Conservation (phyloP, 2,113 vertebrate species). For the Sylvietta virens region DNA sequence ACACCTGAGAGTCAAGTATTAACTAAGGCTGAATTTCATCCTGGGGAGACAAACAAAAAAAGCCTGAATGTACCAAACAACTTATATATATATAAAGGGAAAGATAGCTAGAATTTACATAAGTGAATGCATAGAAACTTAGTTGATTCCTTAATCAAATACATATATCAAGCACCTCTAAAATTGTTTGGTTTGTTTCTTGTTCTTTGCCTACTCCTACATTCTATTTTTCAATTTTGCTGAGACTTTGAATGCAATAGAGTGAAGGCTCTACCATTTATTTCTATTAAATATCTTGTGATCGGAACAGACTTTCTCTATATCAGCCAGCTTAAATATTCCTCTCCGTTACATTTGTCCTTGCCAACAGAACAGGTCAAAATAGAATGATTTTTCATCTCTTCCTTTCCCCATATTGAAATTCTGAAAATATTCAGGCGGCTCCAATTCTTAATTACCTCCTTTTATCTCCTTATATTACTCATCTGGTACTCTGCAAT, state of each 20-base stretch:
- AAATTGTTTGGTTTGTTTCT: neutral
- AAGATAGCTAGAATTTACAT: neutral
- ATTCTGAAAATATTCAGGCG: neutral
- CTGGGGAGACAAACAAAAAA: neutral
- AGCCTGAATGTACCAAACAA: neutral
- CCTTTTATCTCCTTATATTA: neutral
- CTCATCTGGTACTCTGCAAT: neutral
- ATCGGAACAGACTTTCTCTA: neutral
- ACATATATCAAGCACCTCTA: rapidly evolving
- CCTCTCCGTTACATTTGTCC: neutral
- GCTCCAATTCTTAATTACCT: neutral
- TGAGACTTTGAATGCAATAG: neutral
- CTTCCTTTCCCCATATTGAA: neutral
- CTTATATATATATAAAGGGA: neutral
- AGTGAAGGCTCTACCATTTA: neutral
- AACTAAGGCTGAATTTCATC: neutral
- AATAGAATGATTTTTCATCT: neutral
- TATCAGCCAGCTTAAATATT: neutral
- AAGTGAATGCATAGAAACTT: neutral
- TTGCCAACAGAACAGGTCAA: neutral
- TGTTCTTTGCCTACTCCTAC: neutral
- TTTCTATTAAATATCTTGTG: neutral
- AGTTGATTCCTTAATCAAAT: neutral
- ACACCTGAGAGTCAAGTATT: neutral
- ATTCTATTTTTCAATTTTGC: neutral